These are phyloP conservation scores for Pogonognathellus flavescens DNA, from an alignment of 1,140 invertebrate species.

Conservation along the genomic window DNA sequence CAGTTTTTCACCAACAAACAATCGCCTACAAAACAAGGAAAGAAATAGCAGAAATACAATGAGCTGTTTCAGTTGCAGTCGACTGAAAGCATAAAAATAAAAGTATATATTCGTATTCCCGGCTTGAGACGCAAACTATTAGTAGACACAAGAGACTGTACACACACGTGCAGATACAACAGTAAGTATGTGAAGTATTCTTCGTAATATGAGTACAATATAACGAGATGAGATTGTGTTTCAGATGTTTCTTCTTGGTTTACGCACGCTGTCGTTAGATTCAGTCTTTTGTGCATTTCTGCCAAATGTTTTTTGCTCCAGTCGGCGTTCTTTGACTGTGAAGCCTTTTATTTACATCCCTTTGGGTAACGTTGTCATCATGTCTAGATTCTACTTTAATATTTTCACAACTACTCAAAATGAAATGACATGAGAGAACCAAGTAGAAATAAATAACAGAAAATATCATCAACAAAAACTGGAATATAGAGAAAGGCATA, in stretches of 20 bases:
- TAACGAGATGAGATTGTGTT: no score
- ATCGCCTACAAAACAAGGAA: neutral
- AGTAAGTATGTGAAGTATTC: no score
- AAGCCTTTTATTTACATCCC: slow-evolving; percentile 22
- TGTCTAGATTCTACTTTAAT: neutral
- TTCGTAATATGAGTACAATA: no score
- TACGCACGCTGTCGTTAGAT: neutral
- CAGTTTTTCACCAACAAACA: slow-evolving; percentile 2
- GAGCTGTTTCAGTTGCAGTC: neutral
- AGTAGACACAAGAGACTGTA: no score
- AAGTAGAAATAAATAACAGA: neutral
- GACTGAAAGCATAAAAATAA: neutral
- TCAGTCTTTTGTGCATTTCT: slow-evolving; percentile 6
- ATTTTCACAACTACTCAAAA: slow-evolving; percentile 8
- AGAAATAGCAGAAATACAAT: neutral
- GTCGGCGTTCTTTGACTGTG: neutral
- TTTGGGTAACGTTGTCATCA: slow-evolving; percentile 15
- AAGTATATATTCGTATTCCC: neutral
- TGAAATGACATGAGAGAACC: slow-evolving; percentile 11
- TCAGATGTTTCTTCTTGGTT: no score
- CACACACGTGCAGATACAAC: no score
- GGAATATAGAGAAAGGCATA: slow-evolving; percentile 65
- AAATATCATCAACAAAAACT: slow-evolving; percentile 37
- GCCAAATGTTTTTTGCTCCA: slow-evolving; percentile 25
- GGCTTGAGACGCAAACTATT: neutral